These are phyloP conservation scores for Orthosia incerta DNA, from an alignment of 2,888 invertebrate species.

Conservation along the genomic window DNA sequence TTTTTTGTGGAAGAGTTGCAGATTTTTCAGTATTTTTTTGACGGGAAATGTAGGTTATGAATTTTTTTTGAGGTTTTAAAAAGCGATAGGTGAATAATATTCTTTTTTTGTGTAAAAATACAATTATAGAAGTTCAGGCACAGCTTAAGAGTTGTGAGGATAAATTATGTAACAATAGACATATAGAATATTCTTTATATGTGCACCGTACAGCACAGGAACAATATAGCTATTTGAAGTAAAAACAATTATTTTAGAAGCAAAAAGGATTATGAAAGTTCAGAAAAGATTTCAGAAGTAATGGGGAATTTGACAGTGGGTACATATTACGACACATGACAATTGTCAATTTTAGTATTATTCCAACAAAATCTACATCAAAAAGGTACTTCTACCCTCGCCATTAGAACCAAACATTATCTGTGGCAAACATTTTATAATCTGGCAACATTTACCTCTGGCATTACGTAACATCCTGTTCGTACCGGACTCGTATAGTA, in stretches of 20 bases:
- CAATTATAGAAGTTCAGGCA: no score
- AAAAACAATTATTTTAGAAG: not conserved
- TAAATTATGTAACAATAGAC: no score
- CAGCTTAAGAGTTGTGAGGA: no score
- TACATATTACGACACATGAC: not conserved
- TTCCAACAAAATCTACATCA: not conserved
- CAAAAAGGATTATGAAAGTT: not conserved
- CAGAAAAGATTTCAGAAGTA: not conserved
- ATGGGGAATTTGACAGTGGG: no score
- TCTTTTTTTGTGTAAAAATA: no score
- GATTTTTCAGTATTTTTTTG: not conserved
- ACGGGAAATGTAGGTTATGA: not conserved
- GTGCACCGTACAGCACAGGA: no score
- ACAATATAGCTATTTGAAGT: no score
- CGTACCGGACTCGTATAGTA: slow-evolving; percentile 23
- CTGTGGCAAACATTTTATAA: slow-evolving; percentile 47
- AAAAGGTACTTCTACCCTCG: not conserved
- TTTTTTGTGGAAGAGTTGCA: slow-evolving; percentile 17
- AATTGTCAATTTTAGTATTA: not conserved
- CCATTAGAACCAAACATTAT: slow-evolving; percentile 30
- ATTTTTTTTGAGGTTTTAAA: no score
- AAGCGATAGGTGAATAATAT: not conserved
- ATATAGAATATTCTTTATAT: no score
- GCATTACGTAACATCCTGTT: slow-evolving; percentile 35
- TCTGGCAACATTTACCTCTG: slow-evolving; percentile 51